Evolutionary conservation across 2,113 vertebrate genomes (phyloP).

Genomic region (Melanostigma gelatinosum): DNA sequence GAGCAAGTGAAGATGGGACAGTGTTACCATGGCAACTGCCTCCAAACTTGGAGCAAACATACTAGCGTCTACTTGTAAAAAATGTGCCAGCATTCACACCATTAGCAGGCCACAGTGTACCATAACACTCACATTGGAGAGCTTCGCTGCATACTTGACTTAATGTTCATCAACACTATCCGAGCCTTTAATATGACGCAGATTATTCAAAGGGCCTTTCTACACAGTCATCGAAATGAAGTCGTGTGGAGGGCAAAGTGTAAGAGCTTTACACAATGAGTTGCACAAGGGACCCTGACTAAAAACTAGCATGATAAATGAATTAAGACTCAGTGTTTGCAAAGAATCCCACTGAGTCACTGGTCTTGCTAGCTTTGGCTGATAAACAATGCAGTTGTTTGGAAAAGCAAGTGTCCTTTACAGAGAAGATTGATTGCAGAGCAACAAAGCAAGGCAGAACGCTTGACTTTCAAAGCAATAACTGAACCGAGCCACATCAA

Average conservation of each 20-base stretch:
- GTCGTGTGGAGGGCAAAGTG: constrained; percentile 27
- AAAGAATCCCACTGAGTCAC: constrained; percentile 45
- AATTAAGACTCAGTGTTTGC: constrained; percentile 48
- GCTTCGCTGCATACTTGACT: constrained; percentile 61
- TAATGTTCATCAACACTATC: constrained; percentile 58
- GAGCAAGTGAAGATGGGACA: constrained; percentile 61
- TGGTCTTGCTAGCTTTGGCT: constrained; percentile 39
- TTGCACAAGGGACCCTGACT: constrained; percentile 3
- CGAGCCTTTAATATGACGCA: constrained; percentile 56
- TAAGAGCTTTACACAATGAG: constrained; percentile 37
- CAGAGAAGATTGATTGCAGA: constrained; percentile 71
- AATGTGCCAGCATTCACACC: constrained; percentile 82
- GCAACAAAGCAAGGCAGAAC: constrained; percentile 61
- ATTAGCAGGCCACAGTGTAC: constrained; percentile 73
- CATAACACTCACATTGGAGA: constrained; percentile 67
- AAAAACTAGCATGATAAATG: constrained; percentile 35
- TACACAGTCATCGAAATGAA: constrained; percentile 21
- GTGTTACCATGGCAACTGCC: constrained; percentile 84
- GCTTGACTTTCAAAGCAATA: constrained; percentile 64
- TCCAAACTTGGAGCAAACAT: constrained; percentile 80
- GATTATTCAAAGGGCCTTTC: constrained; percentile 62
- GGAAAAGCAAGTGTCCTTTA: constrained; percentile 39
- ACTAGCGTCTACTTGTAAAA: constrained; percentile 77
- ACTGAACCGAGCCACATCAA: constrained; percentile 60
- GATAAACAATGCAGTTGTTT: constrained; percentile 56